Conservation (phyloP, 2,888 invertebrate species). For the Caenorhabditis sp. region DNA sequence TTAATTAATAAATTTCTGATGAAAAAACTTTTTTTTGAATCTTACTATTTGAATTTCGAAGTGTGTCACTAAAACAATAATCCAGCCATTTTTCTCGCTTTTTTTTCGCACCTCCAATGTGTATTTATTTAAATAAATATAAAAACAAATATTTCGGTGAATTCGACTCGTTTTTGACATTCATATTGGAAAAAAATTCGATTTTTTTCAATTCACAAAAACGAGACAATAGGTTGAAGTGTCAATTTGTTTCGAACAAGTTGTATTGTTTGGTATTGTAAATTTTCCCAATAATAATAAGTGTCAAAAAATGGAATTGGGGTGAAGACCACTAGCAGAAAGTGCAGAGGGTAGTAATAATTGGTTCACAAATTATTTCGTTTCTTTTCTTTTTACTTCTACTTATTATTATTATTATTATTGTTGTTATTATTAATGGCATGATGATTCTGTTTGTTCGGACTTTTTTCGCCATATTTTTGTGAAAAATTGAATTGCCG, state of each 20-base stretch:
- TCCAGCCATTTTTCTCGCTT: not conserved
- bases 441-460: too few relatives aligned
- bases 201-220: too few relatives aligned
- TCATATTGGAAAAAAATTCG: not conserved
- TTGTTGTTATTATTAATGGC: not conserved
- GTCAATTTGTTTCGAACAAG: not conserved
- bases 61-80: slow-evolving; percentile 9
- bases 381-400: not conserved
- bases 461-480: too few relatives aligned
- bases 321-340: not conserved
- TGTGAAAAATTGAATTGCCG: too few relatives aligned
- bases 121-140: slow-evolving; percentile 9
- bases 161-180: not conserved
- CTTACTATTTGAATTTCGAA: not conserved
- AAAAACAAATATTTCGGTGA: slow-evolving; percentile 11
- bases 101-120: slow-evolving; percentile 8
- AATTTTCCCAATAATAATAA: not conserved
- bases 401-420: not conserved
- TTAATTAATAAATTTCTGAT: not conserved
- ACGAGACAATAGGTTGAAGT: not conserved
- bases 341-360: not conserved
- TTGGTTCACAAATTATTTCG: not conserved
- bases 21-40: not conserved
- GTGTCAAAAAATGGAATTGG: not conserved
- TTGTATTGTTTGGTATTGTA: not conserved